phyloP scores from a whole-genome alignment of 2,797 vertebrate species.

The Helostoma temminkii region DNA sequence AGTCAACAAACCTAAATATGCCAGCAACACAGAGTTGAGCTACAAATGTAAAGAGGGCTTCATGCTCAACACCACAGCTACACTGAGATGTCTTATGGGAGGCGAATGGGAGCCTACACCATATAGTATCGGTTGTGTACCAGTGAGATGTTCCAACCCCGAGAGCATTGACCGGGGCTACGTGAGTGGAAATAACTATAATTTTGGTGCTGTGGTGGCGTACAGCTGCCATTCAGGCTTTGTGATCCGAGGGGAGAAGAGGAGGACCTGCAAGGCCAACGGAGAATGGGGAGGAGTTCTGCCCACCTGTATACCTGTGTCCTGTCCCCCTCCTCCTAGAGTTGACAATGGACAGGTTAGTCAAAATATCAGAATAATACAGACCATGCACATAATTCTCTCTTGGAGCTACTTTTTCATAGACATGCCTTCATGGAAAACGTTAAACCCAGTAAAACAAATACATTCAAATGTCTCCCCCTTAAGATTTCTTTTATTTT shows the following conservation, averaged over 20 bases:
- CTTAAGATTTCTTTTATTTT: no score
- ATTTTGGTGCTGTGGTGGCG: slow-evolving; percentile 94
- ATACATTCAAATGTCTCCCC: no score
- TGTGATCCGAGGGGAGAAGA: slow-evolving; percentile 95
- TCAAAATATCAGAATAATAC: background rate
- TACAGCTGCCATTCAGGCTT: slow-evolving; percentile 96
- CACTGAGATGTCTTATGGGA: slow-evolving; percentile 91
- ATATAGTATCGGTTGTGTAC: slow-evolving; percentile 89
- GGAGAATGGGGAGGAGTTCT: slow-evolving; percentile 92
- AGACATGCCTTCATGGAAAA: no score
- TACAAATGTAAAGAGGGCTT: slow-evolving; percentile 98
- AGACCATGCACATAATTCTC: background rate
- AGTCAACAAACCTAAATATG: slow-evolving; percentile 90
- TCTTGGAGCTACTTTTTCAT: no score
- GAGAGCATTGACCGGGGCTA: slow-evolving; percentile 89
- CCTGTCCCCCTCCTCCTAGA: slow-evolving; percentile 86
- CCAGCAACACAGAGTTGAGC: slow-evolving; percentile 89
- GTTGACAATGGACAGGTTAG: slow-evolving; percentile 92
- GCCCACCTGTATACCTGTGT: slow-evolving; percentile 92
- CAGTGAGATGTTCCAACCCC: slow-evolving; percentile 93
- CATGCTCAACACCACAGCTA: slow-evolving; percentile 91
- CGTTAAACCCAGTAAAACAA: no score
- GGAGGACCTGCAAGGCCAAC: slow-evolving; percentile 92
- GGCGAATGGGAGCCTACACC: slow-evolving; percentile 93
- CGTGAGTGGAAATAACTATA: slow-evolving; percentile 93